Conservation (phyloP, 2,113 vertebrate species). For the Neotoma lepida region DNA sequence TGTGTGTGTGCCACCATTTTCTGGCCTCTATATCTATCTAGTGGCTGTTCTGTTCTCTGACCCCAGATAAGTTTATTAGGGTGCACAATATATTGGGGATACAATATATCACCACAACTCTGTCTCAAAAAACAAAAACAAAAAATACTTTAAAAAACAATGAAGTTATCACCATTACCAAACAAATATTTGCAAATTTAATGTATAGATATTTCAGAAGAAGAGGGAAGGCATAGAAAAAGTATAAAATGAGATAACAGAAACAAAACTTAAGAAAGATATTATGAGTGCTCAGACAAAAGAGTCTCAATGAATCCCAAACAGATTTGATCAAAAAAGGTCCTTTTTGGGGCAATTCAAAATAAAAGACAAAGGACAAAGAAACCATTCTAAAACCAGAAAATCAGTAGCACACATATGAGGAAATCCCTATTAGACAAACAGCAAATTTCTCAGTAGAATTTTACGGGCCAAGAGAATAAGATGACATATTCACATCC, state of each 20-base stretch:
- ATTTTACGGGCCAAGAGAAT: background rate
- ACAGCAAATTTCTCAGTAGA: background rate
- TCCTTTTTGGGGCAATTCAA: background rate
- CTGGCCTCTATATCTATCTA: no score
- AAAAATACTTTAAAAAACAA: background rate
- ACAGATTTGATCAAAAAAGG: background rate
- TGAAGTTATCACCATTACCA: background rate
- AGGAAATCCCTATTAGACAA: background rate
- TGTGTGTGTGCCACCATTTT: no score
- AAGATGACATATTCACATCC: background rate
- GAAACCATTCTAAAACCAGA: background rate
- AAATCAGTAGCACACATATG: background rate
- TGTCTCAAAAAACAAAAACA: background rate
- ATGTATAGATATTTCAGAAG: background rate
- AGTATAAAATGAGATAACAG: background rate
- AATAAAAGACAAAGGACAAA: background rate
- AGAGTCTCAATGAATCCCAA: background rate
- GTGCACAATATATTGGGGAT: no score
- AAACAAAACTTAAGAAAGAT: slow-evolving; percentile 4
- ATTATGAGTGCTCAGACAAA: background rate
- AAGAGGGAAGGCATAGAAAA: background rate
- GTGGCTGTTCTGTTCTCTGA: no score
- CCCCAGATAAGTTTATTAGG: no score
- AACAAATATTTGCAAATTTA: background rate
- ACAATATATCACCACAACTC: no score